Base-by-base conservation (phyloP, 2,797 vertebrate genomes). In the Acipenser oxyrinchus region DNA sequence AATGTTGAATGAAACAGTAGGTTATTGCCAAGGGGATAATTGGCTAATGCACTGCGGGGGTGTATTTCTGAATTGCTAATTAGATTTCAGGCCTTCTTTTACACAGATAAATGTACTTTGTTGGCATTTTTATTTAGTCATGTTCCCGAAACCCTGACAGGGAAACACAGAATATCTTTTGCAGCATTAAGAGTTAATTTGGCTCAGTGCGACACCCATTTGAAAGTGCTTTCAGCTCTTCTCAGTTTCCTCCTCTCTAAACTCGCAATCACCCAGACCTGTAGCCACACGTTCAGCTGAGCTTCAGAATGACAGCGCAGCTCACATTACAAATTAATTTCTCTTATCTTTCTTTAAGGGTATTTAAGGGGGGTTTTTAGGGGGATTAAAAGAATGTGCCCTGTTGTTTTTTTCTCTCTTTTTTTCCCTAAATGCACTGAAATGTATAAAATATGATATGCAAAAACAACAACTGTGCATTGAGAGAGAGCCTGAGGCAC, bases 231-330 rank as follows among this genome's bases (percentile, higher is more conserved):
- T 48, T 70, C 60, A 68, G 23, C 23, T 37, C 23, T 37, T 37
- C 4, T 37, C 2, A 37, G 23, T 37, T 37, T 37, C 23, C 23
- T 3, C 23, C 23, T 37, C 23, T 37, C 23, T 37, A 37, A 65
- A 65, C 48, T 13, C 15, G 57, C 48, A 59, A 63, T 70, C 68
- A 49, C 12, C 60, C 50, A 62, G 59, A 87, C 86, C 72, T 87
- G 86, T 77, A 78, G 70, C 74, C 76, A 84, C 86, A 85, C 68
- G 86, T 75, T 80, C 50, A 63, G 60, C 63, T 71, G 52, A 64
- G 64, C 61, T 68, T n/a, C 63, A 6, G 55, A 37, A 62, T 8
- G 8, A 55, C 59, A 51, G 63, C 73, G 67, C 50, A 60, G 72
- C 65, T 82, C 69, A 9, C 66, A 62, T 85, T 82, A 79, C 79